Percentiles rank a stretch among this genome's conserved stretches.
phyloP scores from a whole-genome alignment of 2,113 vertebrate species.

The Heterochromis multidens region DNA sequence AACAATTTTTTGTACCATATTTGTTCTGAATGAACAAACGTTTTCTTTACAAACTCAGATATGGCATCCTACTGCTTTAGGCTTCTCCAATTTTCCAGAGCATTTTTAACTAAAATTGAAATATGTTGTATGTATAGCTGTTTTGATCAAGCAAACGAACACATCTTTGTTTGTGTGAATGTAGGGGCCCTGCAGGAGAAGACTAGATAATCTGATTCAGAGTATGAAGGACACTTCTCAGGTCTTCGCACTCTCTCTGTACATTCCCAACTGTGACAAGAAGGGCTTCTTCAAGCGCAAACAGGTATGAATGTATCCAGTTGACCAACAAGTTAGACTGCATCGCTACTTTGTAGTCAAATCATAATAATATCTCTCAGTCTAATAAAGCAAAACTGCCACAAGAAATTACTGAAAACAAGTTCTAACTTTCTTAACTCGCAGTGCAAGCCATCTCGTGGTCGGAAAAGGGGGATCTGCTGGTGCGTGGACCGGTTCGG shows the following conservation, averaged over 20 bases:
- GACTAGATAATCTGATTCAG: conserved; percentile 89
- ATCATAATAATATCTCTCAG: neutral
- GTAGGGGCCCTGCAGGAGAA: conserved; percentile 92
- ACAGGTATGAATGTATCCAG: conserved; percentile 78
- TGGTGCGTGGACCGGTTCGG: conserved; percentile 97
- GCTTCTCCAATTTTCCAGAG: neutral
- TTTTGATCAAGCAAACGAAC: neutral
- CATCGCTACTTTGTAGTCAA: neutral
- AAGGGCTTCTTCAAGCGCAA: conserved; percentile 98
- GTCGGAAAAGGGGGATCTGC: conserved; percentile 91
- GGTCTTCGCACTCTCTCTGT: conserved; percentile 85
- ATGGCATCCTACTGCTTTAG: neutral
- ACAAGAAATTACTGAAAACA: neutral
- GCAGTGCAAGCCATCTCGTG: conserved; percentile 94
- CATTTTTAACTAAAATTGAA: neutral
- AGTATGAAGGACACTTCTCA: conserved; percentile 86
- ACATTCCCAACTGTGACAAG: conserved; percentile 96
- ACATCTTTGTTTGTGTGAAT: conserved; percentile 2
- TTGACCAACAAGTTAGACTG: neutral
- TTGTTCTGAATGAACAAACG: neutral
- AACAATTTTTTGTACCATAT: neutral
- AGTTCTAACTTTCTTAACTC: neutral
- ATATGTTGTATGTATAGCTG: neutral
- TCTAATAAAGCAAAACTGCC: neutral
- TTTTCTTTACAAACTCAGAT: neutral